Percentiles rank a stretch among this genome's conserved stretches.
Conservation (phyloP, 2,888 invertebrate species). For the Pemphredon lugubris region DNA sequence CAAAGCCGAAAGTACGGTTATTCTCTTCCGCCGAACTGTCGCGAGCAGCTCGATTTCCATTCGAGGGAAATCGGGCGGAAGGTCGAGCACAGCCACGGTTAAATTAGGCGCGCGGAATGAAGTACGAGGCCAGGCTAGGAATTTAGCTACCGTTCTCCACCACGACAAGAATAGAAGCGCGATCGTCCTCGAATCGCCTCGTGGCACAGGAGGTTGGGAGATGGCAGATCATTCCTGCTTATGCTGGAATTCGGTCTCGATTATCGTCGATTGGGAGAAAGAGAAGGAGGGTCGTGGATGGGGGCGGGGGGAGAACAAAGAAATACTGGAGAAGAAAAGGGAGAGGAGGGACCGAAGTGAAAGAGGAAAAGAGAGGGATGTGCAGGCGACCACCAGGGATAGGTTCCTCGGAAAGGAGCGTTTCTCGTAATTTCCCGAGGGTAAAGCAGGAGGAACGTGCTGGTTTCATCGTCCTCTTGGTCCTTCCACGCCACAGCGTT, state of each 20-base stretch:
- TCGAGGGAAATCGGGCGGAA: conserved; percentile 65
- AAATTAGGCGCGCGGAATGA: conserved; percentile 64
- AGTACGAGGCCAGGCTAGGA: conserved; percentile 42
- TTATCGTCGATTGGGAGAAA: conserved; percentile 21
- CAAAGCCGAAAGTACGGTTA: conserved; percentile 52
- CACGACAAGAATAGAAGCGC: conserved; percentile 20
- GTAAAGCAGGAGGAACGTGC: conserved; percentile 67
- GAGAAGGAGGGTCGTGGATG: neutral
- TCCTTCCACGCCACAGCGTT: conserved; percentile 29
- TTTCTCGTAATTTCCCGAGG: conserved; percentile 72
- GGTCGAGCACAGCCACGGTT: conserved; percentile 54
- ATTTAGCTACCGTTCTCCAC: conserved; percentile 30
- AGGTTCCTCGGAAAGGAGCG: conserved; percentile 53
- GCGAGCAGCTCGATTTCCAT: conserved; percentile 61
- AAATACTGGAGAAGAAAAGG: conserved; percentile 8
- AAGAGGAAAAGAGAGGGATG: too few species aligned
- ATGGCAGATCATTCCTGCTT: conserved; percentile 26
- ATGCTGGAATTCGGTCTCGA: conserved; percentile 34
- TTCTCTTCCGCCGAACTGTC: conserved; percentile 57
- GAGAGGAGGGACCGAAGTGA: conserved; percentile 32
- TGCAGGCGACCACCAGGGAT: conserved; percentile 46
- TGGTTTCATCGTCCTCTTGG: conserved; percentile 47
- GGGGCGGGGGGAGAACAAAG: conserved; percentile 3
- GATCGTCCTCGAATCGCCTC: conserved; percentile 16
- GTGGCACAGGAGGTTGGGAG: neutral